phyloP scores from a whole-genome alignment of 2,113 vertebrate genomes.

The Oostethus manadensis region DNA sequence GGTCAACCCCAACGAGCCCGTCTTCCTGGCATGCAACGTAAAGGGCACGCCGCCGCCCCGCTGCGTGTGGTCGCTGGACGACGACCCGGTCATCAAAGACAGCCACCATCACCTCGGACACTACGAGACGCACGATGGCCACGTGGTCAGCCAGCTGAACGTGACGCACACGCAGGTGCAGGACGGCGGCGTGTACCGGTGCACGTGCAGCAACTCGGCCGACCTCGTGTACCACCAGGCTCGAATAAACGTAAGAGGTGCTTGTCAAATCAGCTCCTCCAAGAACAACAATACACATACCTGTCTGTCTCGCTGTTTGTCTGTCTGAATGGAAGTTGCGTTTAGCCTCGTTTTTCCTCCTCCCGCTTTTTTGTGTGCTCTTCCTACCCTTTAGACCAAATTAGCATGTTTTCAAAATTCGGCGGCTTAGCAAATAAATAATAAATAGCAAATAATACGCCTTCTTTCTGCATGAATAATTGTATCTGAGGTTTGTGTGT shows the following conservation, averaged over 20 bases:
- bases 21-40: slow-evolving; percentile 93
- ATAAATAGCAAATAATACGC: slow-evolving; percentile 47
- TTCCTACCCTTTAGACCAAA: slow-evolving; percentile 48
- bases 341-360: slow-evolving; percentile 6
- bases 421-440: slow-evolving; percentile 48
- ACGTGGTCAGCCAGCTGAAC: slow-evolving; percentile 96
- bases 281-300: slow-evolving; percentile 77
- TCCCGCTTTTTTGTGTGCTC: slow-evolving; percentile 27
- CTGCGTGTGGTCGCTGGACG: slow-evolving; percentile 91
- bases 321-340: neutral
- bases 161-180: slow-evolving; percentile 92
- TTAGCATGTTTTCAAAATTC: slow-evolving; percentile 39
- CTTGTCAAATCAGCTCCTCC: slow-evolving; percentile 99
- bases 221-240: slow-evolving; percentile 98
- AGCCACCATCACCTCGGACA: slow-evolving; percentile 90
- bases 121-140: slow-evolving; percentile 88
- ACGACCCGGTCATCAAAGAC: slow-evolving; percentile 90
- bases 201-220: slow-evolving; percentile 96
- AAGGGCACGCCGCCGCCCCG: slow-evolving; percentile 92
- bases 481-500: slow-evolving; percentile 28
- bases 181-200: slow-evolving; percentile 95
- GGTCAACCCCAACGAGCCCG: slow-evolving; percentile 88
- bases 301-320: slow-evolving; percentile 45
- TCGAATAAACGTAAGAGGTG: slow-evolving; percentile 99
- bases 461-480: slow-evolving; percentile 44